These are phyloP conservation scores for Mythimna pallens DNA, from an alignment of 2,888 invertebrate genomes.

Conservation along the genomic window DNA sequence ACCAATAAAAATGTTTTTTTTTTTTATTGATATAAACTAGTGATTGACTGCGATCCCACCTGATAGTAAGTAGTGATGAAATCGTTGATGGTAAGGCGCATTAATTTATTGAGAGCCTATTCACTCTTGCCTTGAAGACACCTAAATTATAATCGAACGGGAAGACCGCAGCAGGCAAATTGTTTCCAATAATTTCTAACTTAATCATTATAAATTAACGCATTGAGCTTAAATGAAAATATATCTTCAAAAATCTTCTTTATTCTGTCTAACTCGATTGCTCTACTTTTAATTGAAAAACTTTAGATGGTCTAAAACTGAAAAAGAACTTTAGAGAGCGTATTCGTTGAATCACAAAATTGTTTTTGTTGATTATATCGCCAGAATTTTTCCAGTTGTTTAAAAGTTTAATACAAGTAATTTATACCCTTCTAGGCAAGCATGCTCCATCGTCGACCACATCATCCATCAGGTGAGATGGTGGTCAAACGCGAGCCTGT, in stretches of 20 bases:
- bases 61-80: too few relatives aligned
- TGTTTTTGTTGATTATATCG: constrained; percentile 78
- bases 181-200: neutral
- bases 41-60: too few relatives aligned
- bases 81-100: too few relatives aligned
- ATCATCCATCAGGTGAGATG: too few relatives aligned
- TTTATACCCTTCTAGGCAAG: constrained; percentile 52
- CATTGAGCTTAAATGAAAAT: neutral
- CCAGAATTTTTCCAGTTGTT: constrained; percentile 69
- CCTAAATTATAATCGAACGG: too few relatives aligned
- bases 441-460: too few relatives aligned
- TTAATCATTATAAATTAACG: neutral
- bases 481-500: too few relatives aligned
- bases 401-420: constrained; percentile 66
- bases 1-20: too few relatives aligned
- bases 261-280: constrained; percentile 65
- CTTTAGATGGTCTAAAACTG: constrained; percentile 72
- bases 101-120: too few relatives aligned
- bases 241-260: constrained; percentile 25
- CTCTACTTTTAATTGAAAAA: constrained; percentile 83
- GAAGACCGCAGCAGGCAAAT: too few relatives aligned
- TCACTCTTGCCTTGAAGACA: too few relatives aligned
- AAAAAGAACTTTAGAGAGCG: constrained; percentile 73
- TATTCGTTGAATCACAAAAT: constrained; percentile 78
- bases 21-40: too few relatives aligned